These are phyloP conservation scores for Oreochromis mossambicus DNA, from an alignment of 2,797 vertebrate genomes.

Conservation along the genomic window DNA sequence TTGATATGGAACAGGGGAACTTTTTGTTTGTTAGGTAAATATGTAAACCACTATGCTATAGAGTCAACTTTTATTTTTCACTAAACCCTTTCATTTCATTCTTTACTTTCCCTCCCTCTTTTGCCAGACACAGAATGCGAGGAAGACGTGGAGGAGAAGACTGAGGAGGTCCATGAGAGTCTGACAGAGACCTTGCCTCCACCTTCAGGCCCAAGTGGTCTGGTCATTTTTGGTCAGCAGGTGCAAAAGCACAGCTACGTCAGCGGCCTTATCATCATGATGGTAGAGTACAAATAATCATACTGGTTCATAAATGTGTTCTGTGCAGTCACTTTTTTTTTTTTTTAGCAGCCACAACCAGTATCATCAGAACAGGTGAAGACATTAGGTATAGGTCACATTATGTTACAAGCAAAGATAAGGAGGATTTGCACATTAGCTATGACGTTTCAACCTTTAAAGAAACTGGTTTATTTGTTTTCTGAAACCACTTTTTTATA, in stretches of 20 bases:
- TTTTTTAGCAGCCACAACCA: background rate
- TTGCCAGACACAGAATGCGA: conserved; percentile 22
- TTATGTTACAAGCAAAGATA: background rate
- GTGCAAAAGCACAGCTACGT: conserved; percentile 82
- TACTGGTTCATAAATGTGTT: background rate
- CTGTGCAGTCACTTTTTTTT: background rate
- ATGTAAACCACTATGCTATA: background rate
- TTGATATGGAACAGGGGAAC: background rate
- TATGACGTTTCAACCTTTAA: background rate
- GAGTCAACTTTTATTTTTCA: background rate
- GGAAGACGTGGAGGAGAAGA: background rate
- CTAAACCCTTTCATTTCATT: background rate
- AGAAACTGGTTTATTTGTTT: background rate
- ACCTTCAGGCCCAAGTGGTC: conserved; percentile 50
- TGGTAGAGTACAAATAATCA: conserved; percentile 61
- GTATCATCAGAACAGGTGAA: background rate
- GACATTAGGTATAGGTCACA: background rate
- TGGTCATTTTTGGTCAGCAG: conserved; percentile 69
- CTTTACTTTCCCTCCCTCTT: background rate
- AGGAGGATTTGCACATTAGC: background rate
- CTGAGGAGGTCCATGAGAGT: conserved; percentile 1
- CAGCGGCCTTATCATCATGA: conserved; percentile 79
- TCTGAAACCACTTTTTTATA: background rate
- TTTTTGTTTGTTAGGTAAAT: background rate
- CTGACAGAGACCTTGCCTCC: conserved; percentile 22